Percentiles rank a stretch among this genome's conserved stretches.
These are phyloP conservation scores for Eriosoma lanigerum DNA, from an alignment of 1,140 invertebrate species.

Conservation along the genomic window DNA sequence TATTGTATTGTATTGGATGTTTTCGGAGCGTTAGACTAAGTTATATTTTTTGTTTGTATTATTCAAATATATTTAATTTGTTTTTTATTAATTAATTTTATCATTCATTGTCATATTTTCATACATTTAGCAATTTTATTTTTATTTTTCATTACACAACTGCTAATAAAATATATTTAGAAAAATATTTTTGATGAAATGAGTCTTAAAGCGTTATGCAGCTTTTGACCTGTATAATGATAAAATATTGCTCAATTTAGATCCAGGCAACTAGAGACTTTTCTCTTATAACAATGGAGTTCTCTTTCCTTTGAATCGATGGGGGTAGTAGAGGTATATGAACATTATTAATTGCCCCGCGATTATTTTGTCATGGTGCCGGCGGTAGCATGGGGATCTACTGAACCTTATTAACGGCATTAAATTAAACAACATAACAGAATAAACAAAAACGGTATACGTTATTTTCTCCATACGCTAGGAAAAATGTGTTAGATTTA, in stretches of 20 bases:
- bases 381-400: neutral
- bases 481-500: neutral
- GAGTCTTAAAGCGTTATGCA: neutral
- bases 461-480: conserved; percentile 9
- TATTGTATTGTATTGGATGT: neutral
- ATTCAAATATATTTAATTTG: too few species aligned
- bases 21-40: neutral
- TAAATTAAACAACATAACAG: conserved; percentile 35
- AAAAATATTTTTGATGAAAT: neutral
- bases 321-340: conserved; percentile 24
- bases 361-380: conserved; percentile 34
- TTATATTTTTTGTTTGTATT: too few species aligned
- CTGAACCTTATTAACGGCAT: conserved; percentile 49
- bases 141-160: too few species aligned
- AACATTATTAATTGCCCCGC: conserved; percentile 43
- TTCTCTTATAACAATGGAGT: conserved; percentile 47
- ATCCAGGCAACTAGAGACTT: conserved; percentile 37
- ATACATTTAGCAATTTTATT: neutral
- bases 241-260: conserved; percentile 50
- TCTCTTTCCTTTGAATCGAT: conserved; percentile 18
- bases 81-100: too few species aligned
- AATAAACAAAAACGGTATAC: conserved; percentile 37
- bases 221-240: conserved; percentile 42
- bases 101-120: neutral
- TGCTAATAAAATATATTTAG: neutral